These are phyloP conservation scores for Parascotia fuliginaria DNA, from an alignment of 2,888 invertebrate species.

Conservation along the genomic window DNA sequence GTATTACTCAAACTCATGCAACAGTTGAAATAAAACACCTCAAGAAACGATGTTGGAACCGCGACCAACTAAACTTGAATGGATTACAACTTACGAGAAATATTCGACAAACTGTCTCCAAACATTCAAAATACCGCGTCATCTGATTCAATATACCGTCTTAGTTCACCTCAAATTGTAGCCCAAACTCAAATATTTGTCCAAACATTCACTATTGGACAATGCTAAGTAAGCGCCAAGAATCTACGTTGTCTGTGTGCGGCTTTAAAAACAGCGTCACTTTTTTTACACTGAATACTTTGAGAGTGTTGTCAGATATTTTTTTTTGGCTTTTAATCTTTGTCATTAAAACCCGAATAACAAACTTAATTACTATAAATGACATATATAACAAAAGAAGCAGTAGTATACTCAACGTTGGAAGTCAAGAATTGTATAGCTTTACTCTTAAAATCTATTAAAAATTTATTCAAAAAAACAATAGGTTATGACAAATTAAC, in stretches of 20 bases:
- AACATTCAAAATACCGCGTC: conserved; percentile 46
- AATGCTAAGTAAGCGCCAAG: conserved; percentile 51
- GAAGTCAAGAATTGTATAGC: no score
- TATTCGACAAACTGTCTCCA: conserved; percentile 18
- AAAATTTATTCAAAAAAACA: no score
- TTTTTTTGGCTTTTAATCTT: no score
- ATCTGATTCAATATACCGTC: conserved; percentile 43
- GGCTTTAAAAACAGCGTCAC: conserved; percentile 13
- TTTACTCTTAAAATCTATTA: no score
- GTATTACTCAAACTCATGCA: neutral
- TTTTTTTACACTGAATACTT: neutral
- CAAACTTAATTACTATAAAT: no score
- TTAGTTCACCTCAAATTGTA: conserved; percentile 46
- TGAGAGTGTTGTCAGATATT: neutral
- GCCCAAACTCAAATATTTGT: conserved; percentile 46
- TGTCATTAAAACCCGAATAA: no score
- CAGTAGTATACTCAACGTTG: no score
- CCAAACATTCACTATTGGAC: conserved; percentile 47
- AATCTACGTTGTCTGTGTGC: conserved; percentile 26
- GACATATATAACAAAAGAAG: no score
- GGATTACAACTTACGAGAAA: neutral
- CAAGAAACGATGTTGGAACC: neutral
- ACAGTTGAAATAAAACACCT: neutral
- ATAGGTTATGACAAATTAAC: no score
- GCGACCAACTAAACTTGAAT: neutral